These are phyloP conservation scores for Loxodonta africana DNA, from an alignment of 2,113 vertebrate species.

Conservation along the genomic window DNA sequence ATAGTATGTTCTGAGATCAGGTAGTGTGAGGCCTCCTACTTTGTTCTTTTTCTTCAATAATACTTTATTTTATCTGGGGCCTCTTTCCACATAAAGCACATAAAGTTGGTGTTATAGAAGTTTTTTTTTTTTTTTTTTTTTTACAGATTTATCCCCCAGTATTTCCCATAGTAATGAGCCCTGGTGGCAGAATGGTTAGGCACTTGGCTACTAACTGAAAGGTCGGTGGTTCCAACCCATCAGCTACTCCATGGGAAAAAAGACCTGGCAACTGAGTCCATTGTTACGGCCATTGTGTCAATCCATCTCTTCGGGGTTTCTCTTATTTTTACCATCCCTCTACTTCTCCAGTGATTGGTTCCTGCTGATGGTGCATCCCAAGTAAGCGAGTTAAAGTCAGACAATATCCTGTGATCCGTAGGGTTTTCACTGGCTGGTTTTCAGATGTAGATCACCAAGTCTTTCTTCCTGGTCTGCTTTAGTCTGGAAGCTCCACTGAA, in stretches of 20 bases:
- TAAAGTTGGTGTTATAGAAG: too few species aligned
- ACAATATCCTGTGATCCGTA: not conserved
- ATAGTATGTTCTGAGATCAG: too few species aligned
- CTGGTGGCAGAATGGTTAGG: too few species aligned
- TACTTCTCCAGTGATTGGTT: not conserved
- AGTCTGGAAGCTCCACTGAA: not conserved
- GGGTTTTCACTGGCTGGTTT: not conserved
- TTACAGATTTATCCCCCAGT: not conserved
- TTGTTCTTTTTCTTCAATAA: too few species aligned
- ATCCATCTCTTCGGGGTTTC: not conserved
- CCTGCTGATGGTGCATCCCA: not conserved
- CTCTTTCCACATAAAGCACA: too few species aligned
- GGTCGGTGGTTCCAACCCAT: not conserved
- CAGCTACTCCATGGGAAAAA: not conserved
- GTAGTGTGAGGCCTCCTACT: too few species aligned
- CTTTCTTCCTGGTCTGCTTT: not conserved
- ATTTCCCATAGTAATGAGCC: not conserved
- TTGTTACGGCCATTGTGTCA: too few species aligned
- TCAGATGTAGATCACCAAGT: not conserved
- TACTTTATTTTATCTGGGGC: too few species aligned
- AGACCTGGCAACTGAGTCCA: not conserved
- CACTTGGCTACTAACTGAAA: not conserved
- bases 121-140: conserved; percentile 10
- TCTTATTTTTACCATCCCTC: not conserved
- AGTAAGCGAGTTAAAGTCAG: not conserved